These are phyloP conservation scores for Drosophila melanosoma DNA, from an alignment of 2,888 invertebrate genomes.

Conservation along the genomic window DNA sequence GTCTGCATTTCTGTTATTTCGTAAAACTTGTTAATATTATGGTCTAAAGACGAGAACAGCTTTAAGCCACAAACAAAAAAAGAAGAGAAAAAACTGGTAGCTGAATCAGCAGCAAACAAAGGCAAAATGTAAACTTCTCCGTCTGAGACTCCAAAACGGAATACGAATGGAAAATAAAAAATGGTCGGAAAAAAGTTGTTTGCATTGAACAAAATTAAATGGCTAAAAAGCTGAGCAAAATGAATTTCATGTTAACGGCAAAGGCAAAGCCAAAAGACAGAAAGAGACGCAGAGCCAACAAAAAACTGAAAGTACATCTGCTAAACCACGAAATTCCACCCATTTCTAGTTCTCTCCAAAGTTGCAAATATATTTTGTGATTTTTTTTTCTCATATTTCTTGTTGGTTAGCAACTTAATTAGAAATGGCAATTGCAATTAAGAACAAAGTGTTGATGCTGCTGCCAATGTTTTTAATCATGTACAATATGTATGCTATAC, in stretches of 20 bases:
- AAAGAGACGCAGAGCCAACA: slow-evolving; percentile 24
- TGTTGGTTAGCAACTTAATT: slow-evolving; percentile 68
- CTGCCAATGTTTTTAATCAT: slow-evolving; percentile 56
- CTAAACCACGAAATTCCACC: not conserved
- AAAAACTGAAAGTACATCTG: slow-evolving; percentile 3
- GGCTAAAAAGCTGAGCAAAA: slow-evolving; percentile 57
- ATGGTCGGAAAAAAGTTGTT: slow-evolving; percentile 66
- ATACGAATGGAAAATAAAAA: slow-evolving; percentile 27
- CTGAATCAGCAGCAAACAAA: slow-evolving; percentile 65
- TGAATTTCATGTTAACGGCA: slow-evolving; percentile 71
- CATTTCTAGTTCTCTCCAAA: slow-evolving; percentile 18
- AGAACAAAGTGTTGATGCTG: slow-evolving; percentile 41
- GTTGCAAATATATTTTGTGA: slow-evolving; percentile 51
- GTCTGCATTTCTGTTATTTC: slow-evolving; percentile 35
- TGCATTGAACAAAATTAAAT: slow-evolving; percentile 72
- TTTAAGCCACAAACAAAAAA: slow-evolving; percentile 30
- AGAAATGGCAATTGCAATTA: slow-evolving; percentile 79
- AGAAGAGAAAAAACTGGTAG: slow-evolving; percentile 56
- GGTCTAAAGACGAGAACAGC: slow-evolving; percentile 25
- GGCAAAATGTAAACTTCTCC: slow-evolving; percentile 57
- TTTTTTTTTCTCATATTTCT: slow-evolving; percentile 12
- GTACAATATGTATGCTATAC: slow-evolving; percentile 27
- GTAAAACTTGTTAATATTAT: slow-evolving; percentile 65
- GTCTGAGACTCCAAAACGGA: slow-evolving; percentile 25
- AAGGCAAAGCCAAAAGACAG: slow-evolving; percentile 51